Evolutionary conservation across 2,797 vertebrate genomes (phyloP), one percentile per base, ranked within the genome.

Genomic region (Streptopelia turtur): DNA sequence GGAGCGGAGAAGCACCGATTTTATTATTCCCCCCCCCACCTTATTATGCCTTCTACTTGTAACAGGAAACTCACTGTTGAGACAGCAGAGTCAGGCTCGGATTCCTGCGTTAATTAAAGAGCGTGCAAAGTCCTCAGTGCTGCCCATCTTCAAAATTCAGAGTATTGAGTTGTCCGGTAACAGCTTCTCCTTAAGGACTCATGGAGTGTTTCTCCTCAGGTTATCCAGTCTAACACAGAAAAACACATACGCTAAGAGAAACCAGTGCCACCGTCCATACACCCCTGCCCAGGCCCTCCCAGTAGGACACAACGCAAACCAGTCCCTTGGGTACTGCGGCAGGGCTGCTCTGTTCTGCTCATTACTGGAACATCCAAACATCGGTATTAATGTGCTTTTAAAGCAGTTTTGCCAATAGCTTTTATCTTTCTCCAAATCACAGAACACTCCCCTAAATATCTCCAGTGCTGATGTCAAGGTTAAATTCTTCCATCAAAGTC

Each of bases 291-390:
- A 2, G 27, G 5, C 45, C 28, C 64, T 6, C 3, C 2, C 3
- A 9, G 35, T 3, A 10, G 4, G 57, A 18, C 3, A 6, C 41
- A 8, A 33, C 17, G 4, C 33, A 6, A 5, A 43, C 5, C 6
- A 8, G 31, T 8, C 3, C 5, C 1, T 5, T 28, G 49, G 33
- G 27, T 31, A 0, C 27, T 4, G 23, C n/a, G 4, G 12, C 2
- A 5, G 3, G 31, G 37, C 18, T 3, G 0, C 9, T 7, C 4
- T 0, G n/a, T 31, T 50, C 53, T 4, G 13, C 39, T n/a, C 22
- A 0, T 4, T 4, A 0, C n/a, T 7, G 6, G 1, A 1, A 7
- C 1, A 13, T 0, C 28, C 41, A 4, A 5, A 21, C 25, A 5
- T 3, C 30, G 0, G 3, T 1, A 13, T 4, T 8, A 16, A 30